These are phyloP conservation scores for Hemichromis elongatus DNA, from an alignment of 2,113 vertebrate genomes.

Conservation along the genomic window DNA sequence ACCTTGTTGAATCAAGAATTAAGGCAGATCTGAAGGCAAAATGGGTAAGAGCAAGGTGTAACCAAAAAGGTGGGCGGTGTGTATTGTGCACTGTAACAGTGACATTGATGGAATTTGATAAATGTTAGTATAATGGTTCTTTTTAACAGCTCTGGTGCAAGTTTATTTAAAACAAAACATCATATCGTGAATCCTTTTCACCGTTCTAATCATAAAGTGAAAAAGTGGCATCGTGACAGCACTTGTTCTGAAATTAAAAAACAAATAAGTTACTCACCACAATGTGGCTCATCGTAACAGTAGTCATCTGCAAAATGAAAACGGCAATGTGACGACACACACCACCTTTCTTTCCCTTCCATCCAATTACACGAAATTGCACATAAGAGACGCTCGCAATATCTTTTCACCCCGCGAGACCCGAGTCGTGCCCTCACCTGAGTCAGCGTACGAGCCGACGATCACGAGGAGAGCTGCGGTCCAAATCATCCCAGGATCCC, in stretches of 20 bases:
- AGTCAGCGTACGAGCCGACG: background rate
- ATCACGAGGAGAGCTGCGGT: constrained; percentile 18
- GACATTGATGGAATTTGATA: background rate
- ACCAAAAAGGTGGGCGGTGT: background rate
- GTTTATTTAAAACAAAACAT: too few relatives aligned
- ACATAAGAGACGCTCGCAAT: background rate
- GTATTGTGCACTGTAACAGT: background rate
- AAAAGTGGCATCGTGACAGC: background rate
- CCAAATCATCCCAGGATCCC: constrained; percentile 21
- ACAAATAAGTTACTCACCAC: constrained; percentile 56
- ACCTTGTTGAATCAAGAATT: background rate
- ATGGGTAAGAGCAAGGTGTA: background rate
- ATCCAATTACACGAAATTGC: background rate
- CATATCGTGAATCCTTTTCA: background rate
- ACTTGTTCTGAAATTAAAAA: background rate
- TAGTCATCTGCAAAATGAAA: constrained; percentile 56
- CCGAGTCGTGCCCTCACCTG: constrained; percentile 40
- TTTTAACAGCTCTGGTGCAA: too few relatives aligned
- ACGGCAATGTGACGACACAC: background rate
- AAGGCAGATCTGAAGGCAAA: background rate
- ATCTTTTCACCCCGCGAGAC: background rate
- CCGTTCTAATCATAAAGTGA: background rate
- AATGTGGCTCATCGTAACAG: constrained; percentile 65
- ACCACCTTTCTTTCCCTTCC: too few relatives aligned
- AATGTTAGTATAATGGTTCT: background rate